Base-by-base conservation (phyloP, 2,888 invertebrate species). In the Oscheius myriophilus region DNA sequence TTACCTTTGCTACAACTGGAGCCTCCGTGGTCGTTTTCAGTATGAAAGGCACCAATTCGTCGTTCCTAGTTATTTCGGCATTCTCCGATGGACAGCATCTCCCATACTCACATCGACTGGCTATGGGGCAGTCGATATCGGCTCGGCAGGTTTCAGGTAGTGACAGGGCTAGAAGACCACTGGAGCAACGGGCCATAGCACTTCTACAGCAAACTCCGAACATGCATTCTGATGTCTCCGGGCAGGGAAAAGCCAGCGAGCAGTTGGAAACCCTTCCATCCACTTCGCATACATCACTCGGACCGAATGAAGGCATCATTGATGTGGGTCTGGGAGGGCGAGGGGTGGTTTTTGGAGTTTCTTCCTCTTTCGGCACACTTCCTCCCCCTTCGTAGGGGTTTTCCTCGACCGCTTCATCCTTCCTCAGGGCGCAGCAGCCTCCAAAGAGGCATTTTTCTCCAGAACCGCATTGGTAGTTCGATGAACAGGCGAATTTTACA, bases 41-140 rank as follows among this genome's bases (percentile, higher is more conserved):
- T 21, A 67, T 21, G 18, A 58, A 42, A 0, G 51, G 59, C 9
- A 58, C 23, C 4, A 53, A 12, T 12, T 58, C 58, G 45, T 70
- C 73, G 23, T 66, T 62, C 12, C 61, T n/a, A 1, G 49, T 61
- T 1, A 61, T 33, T 21, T 61, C 61, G 11, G 42, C 59, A 23
- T 69, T 65, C 16, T 69, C 61, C 4, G 72, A 57, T 2, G 78
- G 80, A 66, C 83, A 83, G 63, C 83, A 83, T 14, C 76, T 70
- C 26, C 76, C 75, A 25, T 76, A 70, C 54, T 80, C 78, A 62
- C 83, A 83, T 33, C 66, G 43, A 0, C 73, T 78, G 2, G 78
- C 68, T 2, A 79, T 70, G 1, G 83, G 82, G 63, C 83, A 83
- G n/a, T 82, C 78, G 14, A 70, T 76, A 9, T 71, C 53, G 0